Base-by-base conservation (phyloP, 1,140 invertebrate species). In the Patella vulgata region DNA sequence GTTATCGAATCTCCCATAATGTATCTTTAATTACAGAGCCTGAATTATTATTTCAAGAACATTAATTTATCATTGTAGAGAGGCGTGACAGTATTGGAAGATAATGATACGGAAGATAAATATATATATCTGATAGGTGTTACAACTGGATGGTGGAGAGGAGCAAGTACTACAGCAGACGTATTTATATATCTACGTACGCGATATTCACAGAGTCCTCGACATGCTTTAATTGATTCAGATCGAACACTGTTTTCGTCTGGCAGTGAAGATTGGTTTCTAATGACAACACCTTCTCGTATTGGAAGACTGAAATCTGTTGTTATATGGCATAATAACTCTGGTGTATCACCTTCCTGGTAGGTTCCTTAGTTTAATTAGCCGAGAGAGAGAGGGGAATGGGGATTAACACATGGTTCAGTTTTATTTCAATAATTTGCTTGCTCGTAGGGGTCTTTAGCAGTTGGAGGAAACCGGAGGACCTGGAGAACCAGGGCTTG, bases 291-390 rank as follows among this genome's bases (percentile, higher is more conserved):
- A 4, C 48, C 59, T 6, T 17, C 48, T 12, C 44, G 62, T 44
- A 56, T 78, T 9, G 76, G 76, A 19, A 55, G 70, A 0, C 14
- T 78, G 9, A 28, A 63, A n/a, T 59, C 67, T 21, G 53, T 77
- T 19, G 54, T 56, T 21, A 14, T 79, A 0, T 79, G 77, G 75
- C 76, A 76, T 66, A 74, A 79, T 52, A 72, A 75, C 30, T 61
- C 69, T n/a, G 77, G 77, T 25, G 44, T 39, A 27, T 63, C 54
- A 19, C 75, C 77, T 27, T 59, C 68, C 40, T 79, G 77, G 77
- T 77, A 48, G 42, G 64, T 66, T 53, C 6, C n/a, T n/a, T n/a
- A n/a, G n/a, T n/a, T n/a, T n/a, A 21, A 42, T 27, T 27, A 19
- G 3, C 11, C 30, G 14, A 27, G n/a, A n/a, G n/a, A n/a, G 19